These are phyloP conservation scores for Marasmarcha lunaedactyla DNA, from an alignment of 2,888 invertebrate species.

Conservation along the genomic window DNA sequence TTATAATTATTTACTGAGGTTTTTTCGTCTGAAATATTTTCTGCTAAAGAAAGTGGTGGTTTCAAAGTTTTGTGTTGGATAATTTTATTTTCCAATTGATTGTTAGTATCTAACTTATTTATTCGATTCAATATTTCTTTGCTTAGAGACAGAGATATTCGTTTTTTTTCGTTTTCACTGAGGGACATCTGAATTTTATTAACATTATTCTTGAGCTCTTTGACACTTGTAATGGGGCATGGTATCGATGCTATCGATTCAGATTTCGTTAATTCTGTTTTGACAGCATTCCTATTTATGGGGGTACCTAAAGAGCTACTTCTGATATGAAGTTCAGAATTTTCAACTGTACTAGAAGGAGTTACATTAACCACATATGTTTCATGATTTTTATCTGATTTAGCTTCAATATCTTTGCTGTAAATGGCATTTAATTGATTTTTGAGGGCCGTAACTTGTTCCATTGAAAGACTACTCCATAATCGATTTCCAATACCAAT, in stretches of 20 bases:
- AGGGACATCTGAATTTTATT: conserved; percentile 62
- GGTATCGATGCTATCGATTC: conserved; percentile 70
- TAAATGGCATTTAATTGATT: conserved; percentile 86
- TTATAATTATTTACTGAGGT: conserved; percentile 10
- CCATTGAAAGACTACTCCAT: conserved; percentile 87
- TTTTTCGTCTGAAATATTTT: conserved; percentile 8
- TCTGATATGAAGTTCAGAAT: conserved; percentile 63
- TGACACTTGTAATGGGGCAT: conserved; percentile 46
- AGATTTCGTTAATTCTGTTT: conserved; percentile 56
- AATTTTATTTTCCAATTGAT: conserved; percentile 72
- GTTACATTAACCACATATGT: conserved; percentile 75
- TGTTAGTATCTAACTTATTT: conserved; percentile 49
- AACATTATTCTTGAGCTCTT: conserved; percentile 57
- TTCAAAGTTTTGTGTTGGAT: conserved; percentile 61
- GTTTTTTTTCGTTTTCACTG: conserved; percentile 79
- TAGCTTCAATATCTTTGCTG: conserved; percentile 68
- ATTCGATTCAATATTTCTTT: conserved; percentile 79
- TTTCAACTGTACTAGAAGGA: conserved; percentile 32
- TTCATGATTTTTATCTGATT: conserved; percentile 40
- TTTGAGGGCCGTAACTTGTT: conserved; percentile 84
- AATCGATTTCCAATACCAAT: conserved; percentile 79
- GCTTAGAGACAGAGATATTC: conserved; percentile 78
- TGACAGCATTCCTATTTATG: conserved; percentile 36
- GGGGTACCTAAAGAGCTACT: conserved; percentile 69
- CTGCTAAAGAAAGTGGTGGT: conserved; percentile 31